Evolutionary conservation across 2,113 vertebrate genomes (phyloP).

Genomic region (Progne subis): DNA sequence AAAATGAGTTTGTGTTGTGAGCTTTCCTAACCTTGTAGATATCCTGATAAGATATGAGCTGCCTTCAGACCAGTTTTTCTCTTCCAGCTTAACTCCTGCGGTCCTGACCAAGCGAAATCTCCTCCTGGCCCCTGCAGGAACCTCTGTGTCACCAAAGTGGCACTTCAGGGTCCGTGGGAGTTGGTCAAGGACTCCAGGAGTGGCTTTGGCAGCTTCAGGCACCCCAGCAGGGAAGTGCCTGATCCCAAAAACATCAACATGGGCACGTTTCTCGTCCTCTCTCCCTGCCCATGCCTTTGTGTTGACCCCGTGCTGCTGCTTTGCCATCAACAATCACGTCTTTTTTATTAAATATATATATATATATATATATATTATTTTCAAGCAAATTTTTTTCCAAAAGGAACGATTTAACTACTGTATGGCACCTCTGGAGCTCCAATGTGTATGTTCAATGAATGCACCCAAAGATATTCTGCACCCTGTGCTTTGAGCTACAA

Average conservation of each 20-base stretch:
- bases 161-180: background rate
- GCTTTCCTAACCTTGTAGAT: background rate
- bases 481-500: background rate
- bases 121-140: background rate
- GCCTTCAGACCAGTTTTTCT: background rate
- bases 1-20: slow-evolving; percentile 13
- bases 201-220: background rate
- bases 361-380: background rate
- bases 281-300: background rate
- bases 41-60: background rate
- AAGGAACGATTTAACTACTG: background rate
- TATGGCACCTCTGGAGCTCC: background rate
- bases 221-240: background rate
- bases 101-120: background rate
- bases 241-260: background rate
- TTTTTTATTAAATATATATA: background rate
- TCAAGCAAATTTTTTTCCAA: background rate
- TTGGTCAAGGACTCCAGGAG: background rate
- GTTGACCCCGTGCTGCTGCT: background rate
- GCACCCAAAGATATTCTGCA: slow-evolving; percentile 5
- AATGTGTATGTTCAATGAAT: background rate
- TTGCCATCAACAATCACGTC: background rate
- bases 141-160: background rate
- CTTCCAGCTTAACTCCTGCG: slow-evolving; percentile 8
- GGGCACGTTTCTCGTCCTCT: background rate